These are phyloP conservation scores for Phainopepla nitens DNA, from an alignment of 2,113 vertebrate genomes.

Conservation along the genomic window DNA sequence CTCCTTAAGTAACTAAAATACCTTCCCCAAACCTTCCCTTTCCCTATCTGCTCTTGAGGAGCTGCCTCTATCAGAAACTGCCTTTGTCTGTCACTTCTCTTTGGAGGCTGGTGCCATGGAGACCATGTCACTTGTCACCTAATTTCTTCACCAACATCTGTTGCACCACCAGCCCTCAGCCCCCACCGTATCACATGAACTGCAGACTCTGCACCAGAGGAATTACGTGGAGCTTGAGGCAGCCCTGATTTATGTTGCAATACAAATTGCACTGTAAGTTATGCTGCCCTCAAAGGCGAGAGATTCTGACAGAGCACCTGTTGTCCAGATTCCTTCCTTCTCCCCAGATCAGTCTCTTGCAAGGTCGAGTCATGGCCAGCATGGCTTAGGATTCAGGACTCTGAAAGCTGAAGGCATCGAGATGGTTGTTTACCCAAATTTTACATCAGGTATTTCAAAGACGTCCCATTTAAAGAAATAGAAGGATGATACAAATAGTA, in stretches of 20 bases:
- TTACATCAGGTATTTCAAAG: background rate
- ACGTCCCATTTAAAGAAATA: background rate
- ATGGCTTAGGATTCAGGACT: background rate
- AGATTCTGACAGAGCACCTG: conserved; percentile 44
- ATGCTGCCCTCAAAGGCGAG: background rate
- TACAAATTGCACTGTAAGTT: conserved; percentile 34
- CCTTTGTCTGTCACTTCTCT: background rate
- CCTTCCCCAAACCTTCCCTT: background rate
- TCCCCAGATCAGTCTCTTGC: background rate
- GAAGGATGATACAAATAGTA: background rate
- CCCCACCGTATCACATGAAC: background rate
- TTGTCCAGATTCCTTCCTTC: conserved; percentile 5
- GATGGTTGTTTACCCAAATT: background rate
- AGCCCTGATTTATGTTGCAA: conserved; percentile 47
- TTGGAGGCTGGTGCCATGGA: background rate
- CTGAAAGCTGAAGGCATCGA: background rate
- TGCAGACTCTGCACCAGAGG: background rate
- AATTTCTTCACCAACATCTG: background rate
- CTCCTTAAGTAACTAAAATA: background rate
- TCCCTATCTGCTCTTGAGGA: background rate
- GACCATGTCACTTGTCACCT: background rate
- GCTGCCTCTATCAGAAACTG: background rate
- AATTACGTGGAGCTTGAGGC: background rate
- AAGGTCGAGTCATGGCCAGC: background rate
- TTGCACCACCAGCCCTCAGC: background rate